These are phyloP conservation scores for Virgularia gustaviana DNA, from an alignment of 92 coral and sea anemone species.

Conservation along the genomic window DNA sequence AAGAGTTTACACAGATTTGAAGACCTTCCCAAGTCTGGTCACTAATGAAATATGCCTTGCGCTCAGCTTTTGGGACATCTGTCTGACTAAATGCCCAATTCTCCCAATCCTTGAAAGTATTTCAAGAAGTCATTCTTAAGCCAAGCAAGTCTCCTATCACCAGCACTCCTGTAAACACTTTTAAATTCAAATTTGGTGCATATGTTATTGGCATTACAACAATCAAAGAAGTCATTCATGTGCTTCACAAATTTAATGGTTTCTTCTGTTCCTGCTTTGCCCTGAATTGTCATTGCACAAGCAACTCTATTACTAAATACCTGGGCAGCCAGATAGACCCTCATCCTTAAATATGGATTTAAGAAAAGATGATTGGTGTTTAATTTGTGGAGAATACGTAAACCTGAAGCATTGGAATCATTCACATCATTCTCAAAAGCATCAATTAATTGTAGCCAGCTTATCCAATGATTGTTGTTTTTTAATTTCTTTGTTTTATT, in stretches of 20 bases:
- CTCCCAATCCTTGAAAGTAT: conserved; percentile 46
- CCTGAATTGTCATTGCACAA: conserved; percentile 22
- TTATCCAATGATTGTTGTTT: conserved; percentile 26
- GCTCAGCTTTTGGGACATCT: conserved; percentile 29
- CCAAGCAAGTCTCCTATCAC: conserved; percentile 43
- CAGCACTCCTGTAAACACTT: conserved; percentile 37
- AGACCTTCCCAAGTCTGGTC: conserved; percentile 53
- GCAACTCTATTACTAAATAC: conserved; percentile 45
- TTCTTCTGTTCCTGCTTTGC: conserved; percentile 47
- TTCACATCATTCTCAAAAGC: conserved; percentile 42
- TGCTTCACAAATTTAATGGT: conserved; percentile 34
- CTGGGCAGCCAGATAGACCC: conserved; percentile 46
- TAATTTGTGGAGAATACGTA: conserved; percentile 24
- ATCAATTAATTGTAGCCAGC: conserved; percentile 41
- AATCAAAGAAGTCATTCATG: conserved; percentile 49
- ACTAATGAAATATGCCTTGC: conserved; percentile 43
- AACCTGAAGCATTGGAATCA: conserved; percentile 40
- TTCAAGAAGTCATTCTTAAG: conserved; percentile 45
- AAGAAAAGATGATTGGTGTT: conserved; percentile 41
- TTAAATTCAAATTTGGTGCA: conserved; percentile 31
- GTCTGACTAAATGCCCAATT: conserved; percentile 47
- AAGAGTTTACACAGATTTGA: conserved; percentile 49
- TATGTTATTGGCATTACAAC: conserved; percentile 28
- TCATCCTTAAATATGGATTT: conserved; percentile 45
- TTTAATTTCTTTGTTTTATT: conserved; percentile 23